Evolutionary conservation across 2,113 vertebrate species (phyloP).

Genomic region (Felis catus): F.catus_Fca126_mat1.0 CM031415.1:184341501-184342000

Average conservation of each 20-base stretch:
- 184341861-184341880: not conserved
- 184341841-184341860: not conserved
- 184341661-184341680: fast-evolving
- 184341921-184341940: not conserved
- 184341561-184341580: not conserved
- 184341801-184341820: not conserved
- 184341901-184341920: not conserved
- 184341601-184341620: not conserved
- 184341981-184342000: not conserved
- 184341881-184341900: not conserved
- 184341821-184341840: not conserved
- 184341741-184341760: not conserved
- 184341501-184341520: not conserved
- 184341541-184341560: slow-evolving; percentile 11
- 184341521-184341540: slow-evolving; percentile 8
- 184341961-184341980: not conserved
- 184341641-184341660: not conserved
- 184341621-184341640: not conserved
- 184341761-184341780: not conserved
- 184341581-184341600: not conserved
- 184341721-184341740: not conserved
- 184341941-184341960: not conserved
- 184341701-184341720: not conserved
- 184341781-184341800: not conserved
- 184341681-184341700: not conserved